Evolutionary conservation across 92 coral and sea anemone genomes (phyloP).

Genomic region (Siderastrea radians): DNA sequence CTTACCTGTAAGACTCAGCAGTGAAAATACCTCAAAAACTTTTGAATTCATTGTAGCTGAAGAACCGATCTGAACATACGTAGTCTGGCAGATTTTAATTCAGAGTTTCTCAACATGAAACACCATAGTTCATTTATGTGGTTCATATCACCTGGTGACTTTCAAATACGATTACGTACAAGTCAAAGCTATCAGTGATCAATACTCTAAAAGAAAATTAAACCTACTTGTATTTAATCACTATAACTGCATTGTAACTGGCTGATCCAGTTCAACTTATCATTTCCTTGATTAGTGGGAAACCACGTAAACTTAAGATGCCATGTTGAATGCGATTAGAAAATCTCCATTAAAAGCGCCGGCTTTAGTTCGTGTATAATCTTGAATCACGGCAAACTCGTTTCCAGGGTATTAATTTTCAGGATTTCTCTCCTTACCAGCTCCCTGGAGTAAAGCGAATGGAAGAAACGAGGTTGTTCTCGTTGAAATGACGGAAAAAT

Average conservation of each 20-base stretch:
- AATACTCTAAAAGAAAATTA: background rate
- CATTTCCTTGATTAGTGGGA: background rate
- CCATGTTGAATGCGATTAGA: background rate
- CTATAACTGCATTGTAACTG: background rate
- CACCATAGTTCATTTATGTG: background rate
- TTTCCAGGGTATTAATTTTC: too few species aligned
- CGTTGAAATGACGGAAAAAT: too few species aligned
- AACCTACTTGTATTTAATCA: background rate
- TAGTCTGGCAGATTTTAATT: background rate
- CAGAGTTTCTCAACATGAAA: background rate
- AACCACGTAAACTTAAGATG: background rate
- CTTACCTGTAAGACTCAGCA: slow-evolving; percentile 19
- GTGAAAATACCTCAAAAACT: background rate
- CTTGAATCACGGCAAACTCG: too few species aligned
- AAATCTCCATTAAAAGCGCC: background rate
- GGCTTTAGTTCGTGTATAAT: background rate
- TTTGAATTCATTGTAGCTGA: background rate
- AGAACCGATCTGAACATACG: background rate
- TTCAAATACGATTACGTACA: background rate
- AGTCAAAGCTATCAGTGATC: background rate
- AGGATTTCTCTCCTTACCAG: too few species aligned
- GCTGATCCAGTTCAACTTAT: background rate
- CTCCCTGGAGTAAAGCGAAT: too few species aligned
- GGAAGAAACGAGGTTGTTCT: too few species aligned
- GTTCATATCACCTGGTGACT: background rate